A percentile compares a stretch with the other conserved stretches of the same genome.
Evolutionary conservation across 92 coral and sea anemone genomes (phyloP).

Genomic region (Porites divaricata): DNA sequence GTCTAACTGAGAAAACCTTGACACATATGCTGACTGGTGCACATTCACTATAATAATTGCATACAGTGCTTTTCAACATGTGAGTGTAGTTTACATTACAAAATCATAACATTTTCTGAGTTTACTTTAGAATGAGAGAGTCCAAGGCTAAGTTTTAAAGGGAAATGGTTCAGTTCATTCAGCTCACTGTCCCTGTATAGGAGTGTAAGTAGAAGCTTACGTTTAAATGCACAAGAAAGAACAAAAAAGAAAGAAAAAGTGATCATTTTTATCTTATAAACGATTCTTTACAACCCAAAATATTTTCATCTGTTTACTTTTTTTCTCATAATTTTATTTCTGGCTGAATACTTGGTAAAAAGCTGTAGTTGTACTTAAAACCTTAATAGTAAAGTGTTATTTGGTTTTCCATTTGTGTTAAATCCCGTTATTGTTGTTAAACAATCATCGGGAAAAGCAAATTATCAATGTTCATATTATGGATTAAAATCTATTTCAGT

Average conservation of each 20-base stretch:
- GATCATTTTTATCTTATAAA: neutral
- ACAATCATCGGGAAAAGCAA: neutral
- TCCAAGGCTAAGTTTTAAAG: constrained; percentile 1
- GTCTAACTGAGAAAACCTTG: too few relatives aligned
- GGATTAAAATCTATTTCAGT: constrained; percentile 18
- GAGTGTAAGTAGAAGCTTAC: constrained; percentile 27
- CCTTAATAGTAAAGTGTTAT: neutral
- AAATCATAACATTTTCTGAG: too few relatives aligned
- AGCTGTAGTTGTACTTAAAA: neutral
- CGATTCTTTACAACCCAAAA: neutral
- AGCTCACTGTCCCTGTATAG: constrained; percentile 40
- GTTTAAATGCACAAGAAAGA: constrained; percentile 3
- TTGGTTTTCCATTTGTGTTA: too few relatives aligned
- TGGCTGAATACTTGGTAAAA: too few relatives aligned
- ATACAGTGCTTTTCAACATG: too few relatives aligned
- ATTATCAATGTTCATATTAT: constrained; percentile 9
- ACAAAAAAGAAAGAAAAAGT: neutral
- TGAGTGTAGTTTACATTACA: too few relatives aligned
- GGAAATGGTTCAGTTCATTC: constrained; percentile 37
- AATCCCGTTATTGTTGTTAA: neutral
- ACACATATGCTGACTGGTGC: too few relatives aligned
- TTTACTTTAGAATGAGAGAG: too few relatives aligned
- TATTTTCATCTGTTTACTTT: neutral
- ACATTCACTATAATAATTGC: too few relatives aligned
- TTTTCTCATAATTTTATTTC: neutral